These are phyloP conservation scores for Sesia bembeciformis DNA, from an alignment of 2,888 invertebrate genomes.

Conservation along the genomic window DNA sequence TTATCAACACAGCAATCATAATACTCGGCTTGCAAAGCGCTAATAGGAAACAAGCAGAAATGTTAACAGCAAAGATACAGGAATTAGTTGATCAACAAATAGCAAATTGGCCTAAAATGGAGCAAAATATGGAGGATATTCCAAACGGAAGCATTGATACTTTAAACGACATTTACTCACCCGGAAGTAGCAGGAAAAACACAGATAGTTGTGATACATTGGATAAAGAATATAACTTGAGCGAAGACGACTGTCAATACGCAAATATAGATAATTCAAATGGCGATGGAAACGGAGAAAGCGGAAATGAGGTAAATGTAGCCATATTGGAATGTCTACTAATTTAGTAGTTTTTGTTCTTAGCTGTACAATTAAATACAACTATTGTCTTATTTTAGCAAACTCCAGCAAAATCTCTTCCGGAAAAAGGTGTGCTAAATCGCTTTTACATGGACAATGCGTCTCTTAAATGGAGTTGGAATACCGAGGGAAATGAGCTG, in stretches of 20 bases:
- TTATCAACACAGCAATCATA: slow-evolving; percentile 77
- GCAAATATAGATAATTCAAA: slow-evolving; percentile 28
- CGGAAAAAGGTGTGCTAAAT: slow-evolving; percentile 48
- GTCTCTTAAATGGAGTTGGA: slow-evolving; percentile 62
- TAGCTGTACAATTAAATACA: background rate
- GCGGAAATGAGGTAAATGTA: slow-evolving; percentile 37
- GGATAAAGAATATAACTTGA: slow-evolving; percentile 49
- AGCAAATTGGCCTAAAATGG: slow-evolving; percentile 51
- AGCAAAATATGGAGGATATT: slow-evolving; percentile 25
- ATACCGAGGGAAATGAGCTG: slow-evolving; percentile 70
- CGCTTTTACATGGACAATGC: slow-evolving; percentile 63
- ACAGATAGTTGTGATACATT: slow-evolving; percentile 59
- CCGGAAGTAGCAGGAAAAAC: slow-evolving; percentile 56
- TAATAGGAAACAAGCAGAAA: slow-evolving; percentile 59
- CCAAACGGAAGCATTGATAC: slow-evolving; percentile 51
- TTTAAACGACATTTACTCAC: slow-evolving; percentile 47
- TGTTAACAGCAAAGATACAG: slow-evolving; percentile 58
- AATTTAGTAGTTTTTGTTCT: background rate
- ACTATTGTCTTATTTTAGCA: slow-evolving; percentile 10
- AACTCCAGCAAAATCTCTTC: slow-evolving; percentile 22
- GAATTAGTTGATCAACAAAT: slow-evolving; percentile 58
- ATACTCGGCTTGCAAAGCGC: slow-evolving; percentile 70
- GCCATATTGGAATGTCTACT: slow-evolving; percentile 1
- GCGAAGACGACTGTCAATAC: slow-evolving; percentile 57
- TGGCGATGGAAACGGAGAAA: slow-evolving; percentile 33